phyloP scores from a whole-genome alignment of 2,113 vertebrate species.

The Rhinogobius similis region DNA sequence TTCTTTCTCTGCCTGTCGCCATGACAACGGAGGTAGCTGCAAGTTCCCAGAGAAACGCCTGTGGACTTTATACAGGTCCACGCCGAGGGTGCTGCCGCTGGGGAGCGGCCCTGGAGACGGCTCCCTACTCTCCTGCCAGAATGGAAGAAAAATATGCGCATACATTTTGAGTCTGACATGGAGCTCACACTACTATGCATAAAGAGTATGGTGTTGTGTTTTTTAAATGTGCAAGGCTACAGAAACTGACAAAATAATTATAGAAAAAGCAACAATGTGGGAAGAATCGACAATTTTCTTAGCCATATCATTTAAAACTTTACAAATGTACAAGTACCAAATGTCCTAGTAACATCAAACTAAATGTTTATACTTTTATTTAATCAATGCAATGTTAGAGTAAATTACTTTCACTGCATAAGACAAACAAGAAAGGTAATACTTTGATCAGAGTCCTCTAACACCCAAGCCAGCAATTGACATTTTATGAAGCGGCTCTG shows the following conservation, averaged over 20 bases:
- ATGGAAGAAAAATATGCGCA: neutral
- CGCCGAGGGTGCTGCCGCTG: conserved; percentile 79
- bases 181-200: neutral
- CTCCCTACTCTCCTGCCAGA: conserved; percentile 81
- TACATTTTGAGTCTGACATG: neutral
- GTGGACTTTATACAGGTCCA: conserved; percentile 87
- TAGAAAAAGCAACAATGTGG: too few relatives aligned
- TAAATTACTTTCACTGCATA: neutral
- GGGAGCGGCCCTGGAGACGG: conserved; percentile 68
- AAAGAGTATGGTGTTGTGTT: neutral
- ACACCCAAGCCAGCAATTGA: conserved; percentile 19
- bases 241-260: neutral
- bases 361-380: neutral
- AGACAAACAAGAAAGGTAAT: conserved; percentile 14
- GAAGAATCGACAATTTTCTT: too few relatives aligned
- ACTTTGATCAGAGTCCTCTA: conserved; percentile 9
- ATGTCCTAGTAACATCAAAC: too few relatives aligned
- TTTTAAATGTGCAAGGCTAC: neutral
- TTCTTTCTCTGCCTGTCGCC: conserved; percentile 83
- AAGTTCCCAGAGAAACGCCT: conserved; percentile 89
- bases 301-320: too few relatives aligned
- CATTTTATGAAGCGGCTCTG: conserved; percentile 23
- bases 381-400: neutral
- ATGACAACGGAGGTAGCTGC: conserved; percentile 89
- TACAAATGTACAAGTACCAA: too few relatives aligned